A percentile compares a stretch with the other conserved stretches of the same genome.
These are phyloP conservation scores for Hippasteria phrygiana DNA, from an alignment of 53 echinoderm and acorn worm genomes.

Conservation along the genomic window DNA sequence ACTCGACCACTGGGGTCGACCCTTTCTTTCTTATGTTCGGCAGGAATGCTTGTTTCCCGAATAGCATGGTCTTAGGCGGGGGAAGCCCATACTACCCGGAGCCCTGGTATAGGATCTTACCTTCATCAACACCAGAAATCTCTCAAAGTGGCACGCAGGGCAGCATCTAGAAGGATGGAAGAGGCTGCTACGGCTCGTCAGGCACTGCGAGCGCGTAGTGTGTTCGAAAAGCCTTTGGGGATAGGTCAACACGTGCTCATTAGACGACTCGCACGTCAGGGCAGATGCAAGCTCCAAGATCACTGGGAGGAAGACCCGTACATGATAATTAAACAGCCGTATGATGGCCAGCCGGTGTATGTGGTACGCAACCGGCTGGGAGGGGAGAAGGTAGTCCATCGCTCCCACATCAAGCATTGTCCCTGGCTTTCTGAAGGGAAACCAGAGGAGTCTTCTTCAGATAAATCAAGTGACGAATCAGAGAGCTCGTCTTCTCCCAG, in stretches of 20 bases:
- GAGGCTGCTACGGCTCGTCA: not conserved
- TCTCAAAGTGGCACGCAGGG: not conserved
- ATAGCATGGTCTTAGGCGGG: constrained; percentile 14
- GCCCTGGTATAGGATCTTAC: not conserved
- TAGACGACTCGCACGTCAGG: not conserved
- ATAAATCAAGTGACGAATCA: too few species aligned
- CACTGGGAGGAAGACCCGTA: constrained; percentile 8
- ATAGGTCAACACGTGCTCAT: constrained; percentile 49
- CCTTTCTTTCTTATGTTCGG: too few species aligned
- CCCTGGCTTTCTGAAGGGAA: not conserved
- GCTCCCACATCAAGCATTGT: not conserved
- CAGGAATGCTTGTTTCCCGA: not conserved
- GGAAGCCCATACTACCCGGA: not conserved
- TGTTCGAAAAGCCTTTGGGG: constrained; percentile 42
- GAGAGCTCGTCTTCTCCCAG: too few species aligned
- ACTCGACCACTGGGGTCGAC: constrained; percentile 18
- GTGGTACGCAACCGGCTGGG: not conserved
- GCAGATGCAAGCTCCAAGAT: not conserved
- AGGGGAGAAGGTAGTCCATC: not conserved
- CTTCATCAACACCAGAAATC: constrained; percentile 5
- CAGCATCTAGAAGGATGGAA: not conserved
- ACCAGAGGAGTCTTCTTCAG: not conserved
- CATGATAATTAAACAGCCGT: not conserved
- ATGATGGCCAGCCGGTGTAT: not conserved
- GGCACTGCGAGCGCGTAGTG: not conserved